Evolutionary conservation across 1,140 invertebrate genomes (phyloP), one percentile per base, ranked within the genome.

Genomic region (Hyles vespertilio): DNA sequence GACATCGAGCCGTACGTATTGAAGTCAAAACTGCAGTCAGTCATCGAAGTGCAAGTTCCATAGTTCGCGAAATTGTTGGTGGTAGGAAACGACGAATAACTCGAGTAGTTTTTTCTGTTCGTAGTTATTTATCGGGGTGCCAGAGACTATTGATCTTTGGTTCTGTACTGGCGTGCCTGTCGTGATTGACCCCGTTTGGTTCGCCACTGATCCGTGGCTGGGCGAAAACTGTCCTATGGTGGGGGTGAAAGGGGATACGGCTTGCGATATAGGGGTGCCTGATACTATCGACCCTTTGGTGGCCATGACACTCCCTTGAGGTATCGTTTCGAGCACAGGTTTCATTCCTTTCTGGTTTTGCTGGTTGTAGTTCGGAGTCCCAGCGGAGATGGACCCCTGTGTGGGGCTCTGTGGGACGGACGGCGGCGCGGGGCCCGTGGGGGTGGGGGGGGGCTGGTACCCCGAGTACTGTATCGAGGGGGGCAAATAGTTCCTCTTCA

Each of bases 401-500:
- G 64, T 70, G 32, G 70, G 69, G 32, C 59, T 69, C 46, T 64
- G 67, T 6, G 67, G 66, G 51, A 67, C 60, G 46, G 44, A 67
- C 56, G 60, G 64, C 0, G 58, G 47, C 3, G 48, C 45, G 10
- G 63, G 43, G 11, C 56, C 57, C 2, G 58, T 62, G 1, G 60
- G 52, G 1, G 67, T 68, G 3, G 67, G 72, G 32, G 72, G 74
- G 33, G 70, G 71, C 51, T 72, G 76, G 59, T 67, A 71, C 32
- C 59, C 56, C 47, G 69, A 70, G 47, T 79, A 81, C 46, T 91
- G 90, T 63, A 93, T 91, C 56, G 93, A 93, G 56, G 94, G 92
- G 51, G 94, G 94, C 53, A 94, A 85, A 77, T 95, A 94, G 80
- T 94, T 92, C 70, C 95, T 92, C 77, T 96, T 95, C 95, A 97